Evolutionary conservation across 2,888 invertebrate genomes (phyloP).

Genomic region (Brenthis hecate): DNA sequence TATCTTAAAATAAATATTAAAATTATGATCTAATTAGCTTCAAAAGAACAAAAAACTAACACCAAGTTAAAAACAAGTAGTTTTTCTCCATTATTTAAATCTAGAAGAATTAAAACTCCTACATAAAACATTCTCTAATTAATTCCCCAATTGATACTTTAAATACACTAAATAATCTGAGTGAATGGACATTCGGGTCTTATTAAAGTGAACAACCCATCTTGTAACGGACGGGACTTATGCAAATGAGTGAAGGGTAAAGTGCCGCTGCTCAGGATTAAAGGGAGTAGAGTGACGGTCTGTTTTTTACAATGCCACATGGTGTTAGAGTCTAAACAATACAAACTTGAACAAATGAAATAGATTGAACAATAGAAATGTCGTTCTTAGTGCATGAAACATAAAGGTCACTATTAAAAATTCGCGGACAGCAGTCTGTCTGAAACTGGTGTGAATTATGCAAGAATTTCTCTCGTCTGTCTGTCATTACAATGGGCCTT

Average conservation of each 20-base stretch:
- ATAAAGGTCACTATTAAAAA: slow-evolving; percentile 25
- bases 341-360: slow-evolving; percentile 27
- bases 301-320: slow-evolving; percentile 77
- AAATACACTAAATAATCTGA: slow-evolving; percentile 57
- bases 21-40: too few relatives aligned
- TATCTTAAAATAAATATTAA: too few relatives aligned
- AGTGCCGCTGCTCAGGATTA: slow-evolving; percentile 65
- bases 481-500: slow-evolving; percentile 36
- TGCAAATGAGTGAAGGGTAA: slow-evolving; percentile 75
- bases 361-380: slow-evolving; percentile 12
- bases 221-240: slow-evolving; percentile 74
- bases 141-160: slow-evolving; percentile 36
- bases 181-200: slow-evolving; percentile 62
- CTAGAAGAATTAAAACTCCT: slow-evolving; percentile 6
- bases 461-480: slow-evolving; percentile 33
- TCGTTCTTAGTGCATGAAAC: slow-evolving; percentile 5
- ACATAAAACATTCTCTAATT: slow-evolving; percentile 34
- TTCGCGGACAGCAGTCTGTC: slow-evolving; percentile 22
- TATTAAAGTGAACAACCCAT: slow-evolving; percentile 70
- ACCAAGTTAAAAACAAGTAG: neutral
- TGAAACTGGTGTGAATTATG: slow-evolving; percentile 35
- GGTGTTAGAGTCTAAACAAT: slow-evolving; percentile 49
- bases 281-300: slow-evolving; percentile 58
- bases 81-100: slow-evolving; percentile 1
- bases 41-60: too few relatives aligned